A percentile compares a stretch with the other conserved stretches of the same genome.
These are phyloP conservation scores for Cricetomys ansorgei DNA, from an alignment of 2,113 vertebrate species.

Conservation along the genomic window DNA sequence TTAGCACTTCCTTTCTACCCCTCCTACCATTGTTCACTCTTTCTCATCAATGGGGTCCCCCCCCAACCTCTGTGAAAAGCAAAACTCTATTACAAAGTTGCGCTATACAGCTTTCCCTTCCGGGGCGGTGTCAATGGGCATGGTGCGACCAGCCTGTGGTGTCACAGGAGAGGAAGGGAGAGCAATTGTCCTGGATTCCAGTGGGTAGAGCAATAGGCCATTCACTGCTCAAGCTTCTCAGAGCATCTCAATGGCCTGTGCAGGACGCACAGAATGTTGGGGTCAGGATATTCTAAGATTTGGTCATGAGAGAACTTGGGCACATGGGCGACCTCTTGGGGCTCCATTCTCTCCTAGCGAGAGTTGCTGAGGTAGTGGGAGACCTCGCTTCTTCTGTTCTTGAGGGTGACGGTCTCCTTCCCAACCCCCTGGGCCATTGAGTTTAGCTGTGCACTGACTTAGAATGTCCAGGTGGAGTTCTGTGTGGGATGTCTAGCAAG, in stretches of 20 bases:
- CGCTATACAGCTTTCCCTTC: neutral
- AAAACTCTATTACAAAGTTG: neutral
- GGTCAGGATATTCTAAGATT: neutral
- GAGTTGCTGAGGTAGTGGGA: neutral
- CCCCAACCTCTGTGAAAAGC: neutral
- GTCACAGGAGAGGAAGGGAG: neutral
- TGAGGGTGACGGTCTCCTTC: neutral
- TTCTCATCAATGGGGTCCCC: neutral
- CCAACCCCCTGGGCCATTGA: neutral
- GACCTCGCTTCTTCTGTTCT: neutral
- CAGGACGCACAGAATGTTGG: no score
- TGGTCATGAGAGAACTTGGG: neutral
- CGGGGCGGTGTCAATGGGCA: neutral
- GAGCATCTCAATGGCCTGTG: neutral
- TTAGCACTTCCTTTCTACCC: neutral
- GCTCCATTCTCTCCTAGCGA: neutral
- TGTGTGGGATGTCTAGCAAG: neutral
- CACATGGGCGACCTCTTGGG: neutral
- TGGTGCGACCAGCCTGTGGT: neutral
- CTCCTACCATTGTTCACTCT: neutral
- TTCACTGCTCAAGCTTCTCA: rapidly evolving
- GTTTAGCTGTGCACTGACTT: neutral
- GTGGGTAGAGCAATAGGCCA: neutral
- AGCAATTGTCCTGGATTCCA: neutral
- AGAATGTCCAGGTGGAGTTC: neutral